Base-by-base conservation (phyloP, 2,113 vertebrate species). In the Prunella fulvescens region DNA sequence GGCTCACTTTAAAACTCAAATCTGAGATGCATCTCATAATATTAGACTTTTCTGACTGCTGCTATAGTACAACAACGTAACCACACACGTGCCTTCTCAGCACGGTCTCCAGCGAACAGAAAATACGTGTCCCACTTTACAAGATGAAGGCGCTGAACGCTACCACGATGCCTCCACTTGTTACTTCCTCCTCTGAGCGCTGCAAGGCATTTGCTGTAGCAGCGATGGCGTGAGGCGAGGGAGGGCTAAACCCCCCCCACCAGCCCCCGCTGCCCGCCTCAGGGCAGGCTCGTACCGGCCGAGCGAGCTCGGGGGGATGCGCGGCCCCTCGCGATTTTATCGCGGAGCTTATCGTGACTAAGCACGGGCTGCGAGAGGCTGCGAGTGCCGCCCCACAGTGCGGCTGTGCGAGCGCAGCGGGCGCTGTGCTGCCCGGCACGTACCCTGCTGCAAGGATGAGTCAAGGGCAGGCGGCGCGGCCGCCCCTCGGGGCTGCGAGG, bases 381-480 rank as follows among this genome's bases (percentile, higher is more conserved):
- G 72, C 14, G 89, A 22, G 16, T 7, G 82, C 5, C 31, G 83
- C 57, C 90, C 56, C 92, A 94, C 62, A 94, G 88, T 94, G 95
- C 95, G 85, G 74, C 95, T 92, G 93, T 39, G 93, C 94, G n/a
- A 69, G 91, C 54, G 77, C 96, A 90, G 83, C 71, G 56, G 56
- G 81, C 88, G 96, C 91, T 96, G 96, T 97, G 97, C 88, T 44
- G 18, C 65, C 37, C 82, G 69, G 96, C 97, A 97, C 96, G 96
- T 97, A 95, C 91, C 93, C 56, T 26, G 56, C 87, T 51, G 93
- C 96, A 97, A 97, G 97, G 97, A 94, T 65, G 96, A 97, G 88
- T 97, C 96, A 97, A 97, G 96, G 97, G 61, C 96, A 76, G 42
- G 81, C 78, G 15, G 44, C 73, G 19, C 39, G 45, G 79, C 86